A percentile compares a stretch with the other conserved stretches of the same genome.
These are phyloP conservation scores for Myiozetetes cayanensis DNA, from an alignment of 2,113 vertebrate species.

Conservation along the genomic window DNA sequence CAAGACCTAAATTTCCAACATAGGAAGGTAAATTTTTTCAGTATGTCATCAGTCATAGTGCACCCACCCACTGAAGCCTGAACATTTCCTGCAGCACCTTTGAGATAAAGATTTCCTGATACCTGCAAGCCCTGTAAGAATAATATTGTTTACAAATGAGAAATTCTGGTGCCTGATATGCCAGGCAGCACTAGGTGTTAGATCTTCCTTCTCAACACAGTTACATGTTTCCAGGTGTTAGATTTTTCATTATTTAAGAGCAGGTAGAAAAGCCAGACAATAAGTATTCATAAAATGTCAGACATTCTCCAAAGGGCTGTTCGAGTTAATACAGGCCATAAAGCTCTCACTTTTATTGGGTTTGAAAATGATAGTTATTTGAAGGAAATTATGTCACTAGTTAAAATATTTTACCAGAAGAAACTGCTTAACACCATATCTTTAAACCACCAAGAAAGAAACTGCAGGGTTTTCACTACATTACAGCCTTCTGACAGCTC, in stretches of 20 bases:
- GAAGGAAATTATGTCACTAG: constrained; percentile 60
- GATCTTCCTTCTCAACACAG: not conserved
- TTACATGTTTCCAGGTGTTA: not conserved
- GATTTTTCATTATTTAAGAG: constrained; percentile 16
- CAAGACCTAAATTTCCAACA: not conserved
- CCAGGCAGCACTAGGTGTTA: not conserved
- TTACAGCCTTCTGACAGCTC: not conserved
- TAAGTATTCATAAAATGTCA: constrained; percentile 33
- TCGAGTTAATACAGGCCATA: not conserved
- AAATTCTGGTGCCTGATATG: constrained; percentile 3
- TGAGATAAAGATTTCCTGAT: not conserved
- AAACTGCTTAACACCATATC: constrained; percentile 7
- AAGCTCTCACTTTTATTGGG: constrained; percentile 27
- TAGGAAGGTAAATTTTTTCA: not conserved
- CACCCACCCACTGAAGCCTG: not conserved
- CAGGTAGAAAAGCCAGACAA: constrained; percentile 23
- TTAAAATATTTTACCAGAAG: constrained; percentile 60
- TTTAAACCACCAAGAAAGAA: constrained; percentile 8
- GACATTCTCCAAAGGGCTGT: constrained; percentile 20
- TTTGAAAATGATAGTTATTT: constrained; percentile 38
- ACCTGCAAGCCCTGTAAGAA: not conserved
- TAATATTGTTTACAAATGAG: constrained; percentile 21
- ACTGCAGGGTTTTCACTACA: not conserved
- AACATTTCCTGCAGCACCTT: not conserved
- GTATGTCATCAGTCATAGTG: not conserved